These are phyloP conservation scores for Illadopsis cleaveri DNA, from an alignment of 2,113 vertebrate species.

Conservation along the genomic window DNA sequence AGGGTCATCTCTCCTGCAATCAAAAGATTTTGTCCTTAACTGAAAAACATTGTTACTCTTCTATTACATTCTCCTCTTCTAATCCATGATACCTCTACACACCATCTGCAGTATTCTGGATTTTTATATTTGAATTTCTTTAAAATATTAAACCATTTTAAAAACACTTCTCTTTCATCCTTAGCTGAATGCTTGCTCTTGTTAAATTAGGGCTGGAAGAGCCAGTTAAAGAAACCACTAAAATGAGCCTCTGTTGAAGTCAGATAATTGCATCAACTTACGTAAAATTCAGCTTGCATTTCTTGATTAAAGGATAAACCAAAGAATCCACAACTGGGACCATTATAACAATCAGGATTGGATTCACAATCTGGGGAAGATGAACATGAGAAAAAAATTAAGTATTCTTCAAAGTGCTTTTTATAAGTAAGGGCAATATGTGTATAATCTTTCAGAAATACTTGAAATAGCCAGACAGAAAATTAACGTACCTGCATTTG, in stretches of 20 bases:
- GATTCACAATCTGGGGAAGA: conserved; percentile 84
- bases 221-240: neutral
- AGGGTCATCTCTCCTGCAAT: neutral
- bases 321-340: conserved; percentile 84
- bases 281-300: conserved; percentile 92
- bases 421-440: neutral
- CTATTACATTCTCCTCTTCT: neutral
- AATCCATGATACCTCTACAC: neutral
- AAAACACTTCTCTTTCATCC: neutral
- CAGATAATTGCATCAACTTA: conserved; percentile 69
- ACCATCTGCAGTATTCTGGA: neutral
- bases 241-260: neutral
- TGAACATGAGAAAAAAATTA: neutral
- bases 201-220: neutral
- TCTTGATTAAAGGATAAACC: conserved; percentile 88
- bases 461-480: neutral
- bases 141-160: neutral
- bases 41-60: neutral
- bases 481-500: conserved; percentile 89
- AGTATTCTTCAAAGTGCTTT: neutral
- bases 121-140: neutral
- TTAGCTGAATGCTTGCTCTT: neutral
- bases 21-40: neutral
- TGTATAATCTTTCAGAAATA: neutral
- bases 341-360: conserved; percentile 90